Conservation (phyloP, 2,113 vertebrate species). For the Zosterops borbonicus region DNA sequence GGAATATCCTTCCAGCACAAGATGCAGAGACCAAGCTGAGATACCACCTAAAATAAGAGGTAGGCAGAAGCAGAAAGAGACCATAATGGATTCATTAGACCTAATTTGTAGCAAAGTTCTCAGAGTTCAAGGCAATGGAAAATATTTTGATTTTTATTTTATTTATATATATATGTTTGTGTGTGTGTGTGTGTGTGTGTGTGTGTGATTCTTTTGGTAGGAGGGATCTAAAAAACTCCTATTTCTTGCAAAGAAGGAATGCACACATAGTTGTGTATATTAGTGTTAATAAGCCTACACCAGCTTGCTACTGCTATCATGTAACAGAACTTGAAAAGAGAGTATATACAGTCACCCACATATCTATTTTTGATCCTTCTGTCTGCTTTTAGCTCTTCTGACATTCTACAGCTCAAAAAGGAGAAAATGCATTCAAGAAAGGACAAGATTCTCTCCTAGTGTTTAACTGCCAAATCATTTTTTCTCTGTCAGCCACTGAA, state of each 20-base stretch:
- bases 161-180: not conserved
- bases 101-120: not conserved
- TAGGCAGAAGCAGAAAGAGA: not conserved
- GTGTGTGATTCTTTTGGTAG: not conserved
- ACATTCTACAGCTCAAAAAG: not conserved
- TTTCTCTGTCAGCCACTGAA: not conserved
- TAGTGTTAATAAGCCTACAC: not conserved
- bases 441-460: not conserved
- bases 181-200: too few species aligned
- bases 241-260: not conserved
- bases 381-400: not conserved
- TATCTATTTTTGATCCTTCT: not conserved
- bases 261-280: not conserved
- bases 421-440: not conserved
- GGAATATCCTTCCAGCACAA: not conserved
- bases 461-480: not conserved
- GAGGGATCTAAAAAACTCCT: not conserved
- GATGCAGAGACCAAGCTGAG: not conserved
- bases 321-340: not conserved
- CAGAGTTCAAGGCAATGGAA: not conserved
- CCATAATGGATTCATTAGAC: not conserved
- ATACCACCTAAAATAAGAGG: not conserved
- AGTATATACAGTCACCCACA: not conserved
- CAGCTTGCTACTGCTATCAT: not conserved
- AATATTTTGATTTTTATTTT: not conserved